phyloP scores from a whole-genome alignment of 2,888 invertebrate genomes.

The Rhagonycha fulva region DNA sequence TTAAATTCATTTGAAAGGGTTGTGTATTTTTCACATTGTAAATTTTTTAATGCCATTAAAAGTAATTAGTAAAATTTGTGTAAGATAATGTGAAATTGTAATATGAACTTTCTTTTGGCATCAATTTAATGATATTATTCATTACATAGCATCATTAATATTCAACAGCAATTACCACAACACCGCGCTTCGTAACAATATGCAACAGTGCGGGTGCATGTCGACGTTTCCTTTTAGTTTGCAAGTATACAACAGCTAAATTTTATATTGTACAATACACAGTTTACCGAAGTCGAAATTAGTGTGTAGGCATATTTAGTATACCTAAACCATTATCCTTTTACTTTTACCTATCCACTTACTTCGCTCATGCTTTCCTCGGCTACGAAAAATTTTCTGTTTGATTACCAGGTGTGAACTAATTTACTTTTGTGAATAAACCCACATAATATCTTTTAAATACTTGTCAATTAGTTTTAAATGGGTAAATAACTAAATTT shows the following conservation, averaged over 20 bases:
- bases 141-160: slow-evolving; percentile 3
- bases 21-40: not conserved
- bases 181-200: not conserved
- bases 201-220: not conserved
- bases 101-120: not conserved
- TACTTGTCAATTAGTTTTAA: not conserved
- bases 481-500: not conserved
- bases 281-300: not conserved
- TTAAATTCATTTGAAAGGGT: too few relatives aligned
- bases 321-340: not conserved
- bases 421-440: not conserved
- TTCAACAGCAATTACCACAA: slow-evolving; percentile 5
- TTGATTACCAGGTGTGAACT: not conserved
- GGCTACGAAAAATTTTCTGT: not conserved
- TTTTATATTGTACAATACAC: not conserved
- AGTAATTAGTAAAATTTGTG: not conserved
- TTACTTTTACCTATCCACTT: not conserved
- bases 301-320: not conserved
- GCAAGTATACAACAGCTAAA: not conserved
- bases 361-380: not conserved
- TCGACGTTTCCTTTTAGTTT: not conserved
- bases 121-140: not conserved
- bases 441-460: not conserved
- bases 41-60: not conserved
- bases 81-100: not conserved